A percentile compares a stretch with the other conserved stretches of the same genome.
Evolutionary conservation across 2,797 vertebrate species (phyloP).

Genomic region (Lacerta agilis): DNA sequence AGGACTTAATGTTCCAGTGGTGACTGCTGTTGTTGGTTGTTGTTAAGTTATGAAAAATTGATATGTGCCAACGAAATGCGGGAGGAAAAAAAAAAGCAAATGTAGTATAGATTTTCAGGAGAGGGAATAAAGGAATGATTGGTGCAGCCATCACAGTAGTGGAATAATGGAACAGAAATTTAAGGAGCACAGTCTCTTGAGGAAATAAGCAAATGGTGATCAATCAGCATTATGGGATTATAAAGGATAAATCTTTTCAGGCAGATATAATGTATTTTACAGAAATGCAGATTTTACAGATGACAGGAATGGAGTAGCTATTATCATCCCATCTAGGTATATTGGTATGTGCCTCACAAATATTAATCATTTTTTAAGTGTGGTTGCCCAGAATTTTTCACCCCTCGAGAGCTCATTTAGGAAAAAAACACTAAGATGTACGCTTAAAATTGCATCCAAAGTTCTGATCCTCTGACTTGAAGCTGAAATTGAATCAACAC

Average conservation of each 20-base stretch:
- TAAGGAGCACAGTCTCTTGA: neutral
- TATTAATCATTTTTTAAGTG: constrained; percentile 13
- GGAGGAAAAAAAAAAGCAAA: neutral
- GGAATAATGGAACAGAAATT: constrained; percentile 23
- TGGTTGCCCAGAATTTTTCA: neutral
- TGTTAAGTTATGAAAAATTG: constrained; percentile 30
- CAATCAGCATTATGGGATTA: neutral
- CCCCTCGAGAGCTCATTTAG: neutral
- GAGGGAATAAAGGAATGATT: constrained; percentile 21
- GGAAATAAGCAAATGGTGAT: constrained; percentile 13
- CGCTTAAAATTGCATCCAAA: neutral
- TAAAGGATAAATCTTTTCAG: neutral
- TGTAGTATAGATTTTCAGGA: constrained; percentile 10
- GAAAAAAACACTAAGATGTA: neutral
- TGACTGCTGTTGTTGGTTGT: constrained; percentile 10
- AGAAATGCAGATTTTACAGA: neutral
- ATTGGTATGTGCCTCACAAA: neutral
- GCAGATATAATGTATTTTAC: neutral
- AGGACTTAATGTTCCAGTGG: neutral
- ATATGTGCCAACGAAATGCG: neutral
- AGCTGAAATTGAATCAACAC: constrained; percentile 16
- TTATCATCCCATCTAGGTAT: neutral
- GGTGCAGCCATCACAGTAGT: neutral
- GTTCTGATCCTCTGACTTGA: neutral
- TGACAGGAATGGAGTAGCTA: constrained; percentile 9